phyloP scores from a whole-genome alignment of 1,140 invertebrate genomes.

The Galendromus occidentalis region DNA sequence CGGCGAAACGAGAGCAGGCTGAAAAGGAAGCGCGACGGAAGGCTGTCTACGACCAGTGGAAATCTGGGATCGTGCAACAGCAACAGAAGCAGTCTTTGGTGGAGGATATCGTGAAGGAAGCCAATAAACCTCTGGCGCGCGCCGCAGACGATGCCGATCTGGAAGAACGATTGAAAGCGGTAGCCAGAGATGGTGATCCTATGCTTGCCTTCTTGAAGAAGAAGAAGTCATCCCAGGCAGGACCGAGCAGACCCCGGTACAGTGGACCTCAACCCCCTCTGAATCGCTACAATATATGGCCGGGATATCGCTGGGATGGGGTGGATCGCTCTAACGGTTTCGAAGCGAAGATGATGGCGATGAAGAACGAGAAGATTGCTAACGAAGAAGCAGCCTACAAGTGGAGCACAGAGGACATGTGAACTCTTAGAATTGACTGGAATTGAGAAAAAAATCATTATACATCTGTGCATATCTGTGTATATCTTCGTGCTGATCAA shows the following conservation, averaged over 20 bases:
- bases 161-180: slow-evolving; percentile 49
- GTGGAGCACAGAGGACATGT: slow-evolving; percentile 90
- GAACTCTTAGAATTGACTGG: slow-evolving; percentile 28
- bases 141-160: slow-evolving; percentile 71
- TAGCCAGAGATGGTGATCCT: slow-evolving; percentile 74
- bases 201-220: slow-evolving; percentile 68
- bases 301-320: slow-evolving; percentile 92
- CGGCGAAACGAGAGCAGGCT: background rate
- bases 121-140: slow-evolving; percentile 69
- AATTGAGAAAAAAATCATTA: no score
- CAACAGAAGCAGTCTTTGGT: slow-evolving; percentile 42
- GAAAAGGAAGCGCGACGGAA: slow-evolving; percentile 15
- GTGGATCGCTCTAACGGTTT: slow-evolving; percentile 93
- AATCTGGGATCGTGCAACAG: slow-evolving; percentile 25
- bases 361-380: slow-evolving; percentile 51
- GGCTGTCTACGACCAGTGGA: background rate
- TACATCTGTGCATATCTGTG: no score
- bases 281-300: slow-evolving; percentile 73
- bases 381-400: slow-evolving; percentile 67
- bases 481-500: no score
- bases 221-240: slow-evolving; percentile 34
- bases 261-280: slow-evolving; percentile 54
- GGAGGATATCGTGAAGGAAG: slow-evolving; percentile 53
- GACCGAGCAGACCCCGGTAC: slow-evolving; percentile 42
- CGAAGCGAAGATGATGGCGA: slow-evolving; percentile 69